Base-by-base conservation (phyloP, 1,140 invertebrate genomes). In the Papilio glaucus region DNA sequence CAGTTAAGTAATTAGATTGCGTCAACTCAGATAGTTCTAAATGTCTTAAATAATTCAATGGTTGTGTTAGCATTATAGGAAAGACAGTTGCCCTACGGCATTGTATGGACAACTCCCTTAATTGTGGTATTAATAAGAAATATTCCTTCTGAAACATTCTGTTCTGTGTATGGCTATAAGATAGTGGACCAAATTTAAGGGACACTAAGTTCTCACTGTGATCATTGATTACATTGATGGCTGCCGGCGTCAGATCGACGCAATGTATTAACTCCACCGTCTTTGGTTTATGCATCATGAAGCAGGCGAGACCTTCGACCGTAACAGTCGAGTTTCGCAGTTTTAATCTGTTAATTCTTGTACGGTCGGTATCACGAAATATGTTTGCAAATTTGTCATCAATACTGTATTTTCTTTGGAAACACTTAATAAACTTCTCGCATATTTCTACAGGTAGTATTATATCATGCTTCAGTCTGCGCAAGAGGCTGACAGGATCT, bases 21-120 rank as follows among this genome's bases (percentile, higher is more conserved):
- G 93, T 91, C 82, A 96, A 97, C 74, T 96, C 95, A 0, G 97
- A 97, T 53, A 98, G 89, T 87, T 98, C 97, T 45, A 98, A 90
- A 84, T 97, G 95, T 24, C 95, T 96, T 12, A 98, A 88, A 49
- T 95, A 94, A 6, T 91, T 82, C 38, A 97, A 77, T 21, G 95
- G 93, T 67, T 93, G 92, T 29, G 96, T 78, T 5, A 97, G 88
- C 6, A 95, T 77, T 39, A 94, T 75, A 61, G 94, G 94, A 73
- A 95, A 94, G 70, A 94, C 90, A 1, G 92, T 78, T 13, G 94
- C 83, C n/a, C 89, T 82, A 4, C 95, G 81, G 39, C 94, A 91
- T 71, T 94, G 94, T 7, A 97, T 86, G 5, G 95, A 94, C 24
- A 98, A 91, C 65, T 94, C 91, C 74, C 94, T 93, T 70, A 98